Percentiles rank a stretch among this genome's conserved stretches.
These are phyloP conservation scores for Orchesella cincta DNA, from an alignment of 1,140 invertebrate species.

Conservation along the genomic window DNA sequence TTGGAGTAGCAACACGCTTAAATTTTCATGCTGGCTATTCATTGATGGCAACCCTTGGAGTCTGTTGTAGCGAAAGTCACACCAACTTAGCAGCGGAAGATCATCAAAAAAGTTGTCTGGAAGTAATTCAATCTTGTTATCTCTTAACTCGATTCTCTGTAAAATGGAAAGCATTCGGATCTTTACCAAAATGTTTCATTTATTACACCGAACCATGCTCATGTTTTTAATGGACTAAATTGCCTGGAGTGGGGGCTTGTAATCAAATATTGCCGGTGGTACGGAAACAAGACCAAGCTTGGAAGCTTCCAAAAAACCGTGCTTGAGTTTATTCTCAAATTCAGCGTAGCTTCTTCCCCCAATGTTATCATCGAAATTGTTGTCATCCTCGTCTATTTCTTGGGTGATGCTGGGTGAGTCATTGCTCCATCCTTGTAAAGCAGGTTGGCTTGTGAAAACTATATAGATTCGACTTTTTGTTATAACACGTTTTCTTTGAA, in stretches of 20 bases:
- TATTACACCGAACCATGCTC: not conserved
- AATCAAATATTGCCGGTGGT: constrained; percentile 21
- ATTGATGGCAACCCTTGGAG: not conserved
- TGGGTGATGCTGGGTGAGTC: not conserved
- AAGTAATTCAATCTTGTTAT: constrained; percentile 7
- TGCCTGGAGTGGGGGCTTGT: constrained; percentile 1
- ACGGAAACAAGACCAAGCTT: not conserved
- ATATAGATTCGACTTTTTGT: not conserved
- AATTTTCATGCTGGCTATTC: not conserved
- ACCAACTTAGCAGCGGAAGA: not conserved
- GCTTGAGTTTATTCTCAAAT: not conserved
- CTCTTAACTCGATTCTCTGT: constrained; percentile 1
- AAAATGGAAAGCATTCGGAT: not conserved
- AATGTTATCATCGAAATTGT: not conserved
- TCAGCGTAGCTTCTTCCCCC: not conserved
- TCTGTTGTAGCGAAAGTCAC: not conserved
- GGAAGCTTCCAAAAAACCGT: constrained; percentile 2
- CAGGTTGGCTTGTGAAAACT: not conserved
- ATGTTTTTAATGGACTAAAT: not conserved
- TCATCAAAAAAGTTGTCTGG: constrained; percentile 28
- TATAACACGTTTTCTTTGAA: no score
- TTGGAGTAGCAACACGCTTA: constrained; percentile 11
- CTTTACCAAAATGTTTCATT: not conserved
- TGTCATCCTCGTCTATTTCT: not conserved
- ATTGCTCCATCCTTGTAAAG: not conserved